Base-by-base conservation (phyloP, 2,797 vertebrate species). In the Vespertilio murinus region DNA sequence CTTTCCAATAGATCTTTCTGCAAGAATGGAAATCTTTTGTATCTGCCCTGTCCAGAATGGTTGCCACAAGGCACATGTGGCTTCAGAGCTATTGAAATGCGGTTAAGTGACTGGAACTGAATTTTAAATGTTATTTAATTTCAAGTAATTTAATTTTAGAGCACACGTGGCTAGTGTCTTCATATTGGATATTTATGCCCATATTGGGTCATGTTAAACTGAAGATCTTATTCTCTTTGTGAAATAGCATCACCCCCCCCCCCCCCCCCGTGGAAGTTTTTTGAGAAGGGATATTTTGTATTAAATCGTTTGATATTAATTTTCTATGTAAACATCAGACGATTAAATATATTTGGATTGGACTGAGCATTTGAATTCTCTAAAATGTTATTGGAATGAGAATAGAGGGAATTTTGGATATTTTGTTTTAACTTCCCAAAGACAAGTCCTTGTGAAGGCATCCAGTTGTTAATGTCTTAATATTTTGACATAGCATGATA, bases 291-390 rank as follows among this genome's bases (percentile, higher is more conserved):
- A 98, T 97, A 97, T 96, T 96, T 97, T 98, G 85, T 91, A 96
- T 96, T 98, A 98, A 97, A 96, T 97, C 97, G 96, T 93, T 97
- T 98, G 97, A 96, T 96, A 98, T 97, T 98, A 97, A 98, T 98
- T 99, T 98, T 97, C 86, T 83, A 90, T 96, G 88, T 90, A 79
- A 93, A 52, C 38, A 80, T 1, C 97, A 97, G 93, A 38, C 52
- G 90, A 56, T 98, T 95, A 98, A 97, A 97, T 98, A 96, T 98
- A 98, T 98, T 97, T 98, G 97, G 97, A 98, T 98, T 99, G 98
- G 98, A 98, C 98, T 98, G 97, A 98, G 97, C 97, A 97, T 98
- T 98, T 99, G 98, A 98, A 82, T 98, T 98, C 97, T 97, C 88
- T 64, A 98, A 97, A 88, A 97, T 98, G 95, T 98, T 97, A 96